A percentile compares a stretch with the other conserved stretches of the same genome.
Evolutionary conservation across 2,113 vertebrate species (phyloP).

Genomic region (Clarias magur): DNA sequence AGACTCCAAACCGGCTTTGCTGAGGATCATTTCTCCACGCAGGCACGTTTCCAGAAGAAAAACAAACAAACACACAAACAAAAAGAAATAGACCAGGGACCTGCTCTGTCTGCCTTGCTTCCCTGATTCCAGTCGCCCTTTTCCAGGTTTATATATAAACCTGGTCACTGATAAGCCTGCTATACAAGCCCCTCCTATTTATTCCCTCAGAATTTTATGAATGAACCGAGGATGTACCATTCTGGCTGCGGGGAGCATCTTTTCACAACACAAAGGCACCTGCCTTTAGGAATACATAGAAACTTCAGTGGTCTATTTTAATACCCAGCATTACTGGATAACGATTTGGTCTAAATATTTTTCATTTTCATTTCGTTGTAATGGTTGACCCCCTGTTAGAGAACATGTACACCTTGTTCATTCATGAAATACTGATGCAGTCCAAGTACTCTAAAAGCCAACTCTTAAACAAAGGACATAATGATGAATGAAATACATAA

Average conservation of each 20-base stretch:
- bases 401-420: conserved; percentile 39
- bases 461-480: not conserved
- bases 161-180: conserved; percentile 72
- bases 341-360: not conserved
- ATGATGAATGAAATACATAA: not conserved
- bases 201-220: conserved; percentile 81
- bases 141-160: conserved; percentile 78
- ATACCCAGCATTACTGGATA: no score
- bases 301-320: not conserved
- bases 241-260: conserved; percentile 46
- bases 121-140: conserved; percentile 37
- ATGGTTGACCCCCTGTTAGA: conserved; percentile 8
- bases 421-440: conserved; percentile 55
- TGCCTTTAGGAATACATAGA: not conserved
- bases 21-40: conserved; percentile 75
- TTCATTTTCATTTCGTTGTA: no score
- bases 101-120: not conserved
- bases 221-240: conserved; percentile 80
- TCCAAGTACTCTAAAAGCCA: conserved; percentile 16
- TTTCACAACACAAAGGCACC: conserved; percentile 15
- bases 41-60: conserved; percentile 4
- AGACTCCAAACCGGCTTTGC: conserved; percentile 84
- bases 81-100: conserved; percentile 8
- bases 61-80: not conserved
- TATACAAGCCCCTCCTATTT: conserved; percentile 77